Base-by-base conservation (phyloP, 2,888 invertebrate genomes). In the Rosalia funebris region DNA sequence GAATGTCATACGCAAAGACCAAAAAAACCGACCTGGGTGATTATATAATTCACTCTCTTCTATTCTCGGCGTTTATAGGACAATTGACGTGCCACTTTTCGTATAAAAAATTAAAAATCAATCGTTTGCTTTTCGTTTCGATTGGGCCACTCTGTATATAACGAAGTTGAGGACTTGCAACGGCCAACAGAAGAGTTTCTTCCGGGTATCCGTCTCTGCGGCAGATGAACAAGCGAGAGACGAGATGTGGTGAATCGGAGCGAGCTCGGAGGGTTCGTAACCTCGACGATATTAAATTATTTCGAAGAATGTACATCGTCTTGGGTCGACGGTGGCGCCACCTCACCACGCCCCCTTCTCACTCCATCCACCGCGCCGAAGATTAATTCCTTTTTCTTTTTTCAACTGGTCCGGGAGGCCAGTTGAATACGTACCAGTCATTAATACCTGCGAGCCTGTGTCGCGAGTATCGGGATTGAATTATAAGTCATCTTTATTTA, bases 401-500 rank as follows among this genome's bases (percentile, higher is more conserved):
- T 57, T 55, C 57, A 53, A 57, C 57, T 50, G 41, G 47, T 10
- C 53, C 36, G 31, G 15, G 19, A 60, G 36, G 48, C 17, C 39
- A 52, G 56, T 56, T 59, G 25, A 25, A 25, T 25, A 3, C 25
- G 7, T 25, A 25, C 4, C 45, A 39, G 44, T 62, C 64, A 54
- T 61, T 59, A 59, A 64, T 61, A 59, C 56, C 56, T 57, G 53
- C 34, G n/a, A 9, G 9, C 7, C 42, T 34, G 11, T 46, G 46
- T 32, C 46, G 15, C 16, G 55, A 55, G 57, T 62, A 61, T 61
- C 58, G 56, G 59, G 61, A 68, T 74, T 74, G 74, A 73, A 75
- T 75, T 75, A 74, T 73, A 72, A 72, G 74, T 73, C 73, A 72
- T 75, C 72, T 73, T 70, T 71, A 71, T 72, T 70, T 67, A 68